Base-by-base conservation (phyloP, 35 echinoderm and acorn worm species). In the Apostichopus californicus region DNA sequence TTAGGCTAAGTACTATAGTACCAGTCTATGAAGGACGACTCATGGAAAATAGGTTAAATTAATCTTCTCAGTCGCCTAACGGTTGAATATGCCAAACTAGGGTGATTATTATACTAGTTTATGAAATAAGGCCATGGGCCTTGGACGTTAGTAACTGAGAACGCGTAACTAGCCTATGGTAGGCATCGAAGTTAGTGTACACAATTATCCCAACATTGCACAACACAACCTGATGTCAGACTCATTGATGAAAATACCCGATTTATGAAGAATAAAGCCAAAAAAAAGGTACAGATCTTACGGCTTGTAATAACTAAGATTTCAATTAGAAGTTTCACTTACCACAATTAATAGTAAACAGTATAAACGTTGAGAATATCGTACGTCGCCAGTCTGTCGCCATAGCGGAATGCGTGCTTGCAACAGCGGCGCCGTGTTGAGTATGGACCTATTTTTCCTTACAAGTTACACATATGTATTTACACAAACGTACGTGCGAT, bases 341-440 rank as follows among this genome's bases (percentile, higher is more conserved):
- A 46, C 80, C 10, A 83, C 52, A 17, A 83, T 68, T 68, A 4
- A 68, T 14, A 68, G 64, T 18, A 83, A 83, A 83, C 80, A 55
- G 8, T 17, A 83, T 9, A 14, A 83, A 83, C 52, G 80, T 83
- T 6, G 80, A 83, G 80, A 83, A 83, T 54, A 83, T 83, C 53
- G 80, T 83, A 46, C 80, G 52, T 83, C 80, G 80, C 80, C 80
- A 55, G 52, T 55, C 80, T 83, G 80, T 83, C 80, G 80, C 80
- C 80, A 83, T 83, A 46, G 80, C 80, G 80, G 46, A 80, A 80
- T 80, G 78, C 53, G 78, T 80, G 13, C 78, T 21, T 80, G 24
- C 53, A 0, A 80, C 78, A 80, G 53, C 78, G 78, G 78, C 78
- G 78, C 78, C 78, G 78, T 80, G 22, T 5, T 80, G 12, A 46